Evolutionary conservation across 2,797 vertebrate species (phyloP).

Genomic region (Urosaurus nigricauda): DNA sequence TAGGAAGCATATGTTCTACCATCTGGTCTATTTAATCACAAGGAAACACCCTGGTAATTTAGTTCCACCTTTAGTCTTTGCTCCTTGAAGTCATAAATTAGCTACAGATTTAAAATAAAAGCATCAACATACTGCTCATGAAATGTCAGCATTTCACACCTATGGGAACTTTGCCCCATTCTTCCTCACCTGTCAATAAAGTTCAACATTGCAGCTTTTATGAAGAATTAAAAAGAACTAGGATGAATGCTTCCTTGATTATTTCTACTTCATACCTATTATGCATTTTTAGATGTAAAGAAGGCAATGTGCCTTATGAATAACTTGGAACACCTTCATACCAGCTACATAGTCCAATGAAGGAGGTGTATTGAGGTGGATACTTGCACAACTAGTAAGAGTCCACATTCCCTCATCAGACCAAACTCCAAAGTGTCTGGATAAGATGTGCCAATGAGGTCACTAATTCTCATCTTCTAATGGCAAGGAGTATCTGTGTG

Average conservation of each 20-base stretch:
- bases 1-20: not conserved
- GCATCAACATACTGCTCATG: not conserved
- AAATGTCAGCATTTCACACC: constrained; percentile 8
- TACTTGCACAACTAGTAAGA: constrained; percentile 16
- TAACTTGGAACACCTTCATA: not conserved
- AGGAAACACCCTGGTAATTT: not conserved
- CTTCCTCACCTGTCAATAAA: constrained; percentile 16
- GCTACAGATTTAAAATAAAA: not conserved
- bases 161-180: constrained; percentile 13
- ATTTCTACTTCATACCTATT: not conserved
- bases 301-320: constrained; percentile 8
- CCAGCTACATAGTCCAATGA: not conserved
- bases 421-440: not conserved
- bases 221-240: not conserved
- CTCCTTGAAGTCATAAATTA: not conserved
- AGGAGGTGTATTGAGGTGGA: not conserved
- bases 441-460: not conserved
- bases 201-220: not conserved
- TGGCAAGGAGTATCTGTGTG: constrained; percentile 45
- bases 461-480: constrained; percentile 21
- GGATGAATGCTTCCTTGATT: not conserved
- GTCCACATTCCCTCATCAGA: not conserved
- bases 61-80: constrained; percentile 23
- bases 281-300: not conserved
- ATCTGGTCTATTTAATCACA: not conserved